These are phyloP conservation scores for Chelonus formosanus DNA, from an alignment of 2,888 invertebrate species.

Conservation along the genomic window DNA sequence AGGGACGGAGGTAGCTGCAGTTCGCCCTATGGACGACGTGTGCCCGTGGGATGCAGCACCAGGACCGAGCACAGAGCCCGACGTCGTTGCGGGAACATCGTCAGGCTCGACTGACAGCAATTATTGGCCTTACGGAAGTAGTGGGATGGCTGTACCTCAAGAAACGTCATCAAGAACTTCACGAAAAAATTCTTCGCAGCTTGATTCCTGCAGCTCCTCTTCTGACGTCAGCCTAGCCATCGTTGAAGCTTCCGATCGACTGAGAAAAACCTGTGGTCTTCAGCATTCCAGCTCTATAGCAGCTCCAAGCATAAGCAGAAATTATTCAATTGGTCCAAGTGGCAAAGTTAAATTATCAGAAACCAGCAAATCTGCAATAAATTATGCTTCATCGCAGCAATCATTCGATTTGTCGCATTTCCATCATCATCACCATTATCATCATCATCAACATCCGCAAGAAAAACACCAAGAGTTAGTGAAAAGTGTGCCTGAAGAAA, in stretches of 20 bases:
- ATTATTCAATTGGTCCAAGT: constrained; percentile 62
- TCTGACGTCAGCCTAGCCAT: constrained; percentile 75
- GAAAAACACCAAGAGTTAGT: constrained; percentile 32
- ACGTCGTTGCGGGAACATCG: constrained; percentile 46
- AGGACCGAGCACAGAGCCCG: constrained; percentile 53
- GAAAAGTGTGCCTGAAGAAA: constrained; percentile 47
- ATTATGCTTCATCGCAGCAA: constrained; percentile 62
- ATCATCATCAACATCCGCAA: constrained; percentile 33
- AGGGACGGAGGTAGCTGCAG: constrained; percentile 53
- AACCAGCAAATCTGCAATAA: constrained; percentile 65
- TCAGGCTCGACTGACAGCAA: constrained; percentile 50
- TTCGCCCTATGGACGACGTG: constrained; percentile 67
- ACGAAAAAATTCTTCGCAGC: constrained; percentile 74
- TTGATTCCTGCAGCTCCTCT: constrained; percentile 79
- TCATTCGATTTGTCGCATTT: constrained; percentile 66
- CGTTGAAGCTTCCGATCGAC: constrained; percentile 69
- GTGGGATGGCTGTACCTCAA: constrained; percentile 18
- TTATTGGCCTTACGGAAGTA: constrained; percentile 19
- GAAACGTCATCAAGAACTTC: constrained; percentile 53
- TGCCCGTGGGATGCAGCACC: constrained; percentile 69
- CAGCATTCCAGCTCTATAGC: constrained; percentile 63
- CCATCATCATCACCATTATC: constrained; percentile 19
- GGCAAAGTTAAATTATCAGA: constrained; percentile 62
- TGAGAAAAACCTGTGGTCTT: constrained; percentile 70
- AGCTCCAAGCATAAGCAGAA: constrained; percentile 31